phyloP scores from a whole-genome alignment of 1,140 invertebrate genomes.

The Pseudomyrmex dendroicus region DNA sequence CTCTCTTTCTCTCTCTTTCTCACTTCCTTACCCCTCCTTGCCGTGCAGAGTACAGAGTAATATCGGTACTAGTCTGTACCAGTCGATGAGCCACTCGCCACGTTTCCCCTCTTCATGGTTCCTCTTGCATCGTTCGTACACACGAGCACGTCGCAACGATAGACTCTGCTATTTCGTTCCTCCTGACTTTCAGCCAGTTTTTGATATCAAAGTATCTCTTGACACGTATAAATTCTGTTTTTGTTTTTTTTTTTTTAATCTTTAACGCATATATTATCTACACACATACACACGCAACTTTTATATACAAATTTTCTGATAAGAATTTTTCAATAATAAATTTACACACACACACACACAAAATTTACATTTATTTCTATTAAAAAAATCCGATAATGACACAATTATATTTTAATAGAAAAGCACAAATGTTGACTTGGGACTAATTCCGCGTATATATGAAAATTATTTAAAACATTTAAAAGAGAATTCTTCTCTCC shows the following conservation, averaged over 20 bases:
- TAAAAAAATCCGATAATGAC: no score
- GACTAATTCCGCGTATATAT: not conserved
- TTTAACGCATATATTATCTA: no score
- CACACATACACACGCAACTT: no score
- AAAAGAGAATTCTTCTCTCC: not conserved
- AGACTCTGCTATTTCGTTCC: constrained; percentile 78
- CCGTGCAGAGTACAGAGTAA: constrained; percentile 79
- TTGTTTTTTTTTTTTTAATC: not conserved
- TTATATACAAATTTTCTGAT: not conserved
- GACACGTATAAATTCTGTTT: constrained; percentile 60
- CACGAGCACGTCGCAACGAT: constrained; percentile 78
- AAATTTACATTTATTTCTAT: no score
- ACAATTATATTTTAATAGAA: no score
- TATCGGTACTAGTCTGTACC: constrained; percentile 83
- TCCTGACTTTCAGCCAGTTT: constrained; percentile 66
- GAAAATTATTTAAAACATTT: not conserved
- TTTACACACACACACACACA: not conserved
- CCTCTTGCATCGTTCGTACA: constrained; percentile 78
- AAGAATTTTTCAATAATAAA: not conserved
- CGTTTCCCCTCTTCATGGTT: constrained; percentile 66
- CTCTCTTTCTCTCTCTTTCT: constrained; percentile 45
- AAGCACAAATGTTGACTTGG: not conserved
- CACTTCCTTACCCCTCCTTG: constrained; percentile 47
- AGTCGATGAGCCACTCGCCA: constrained; percentile 79
- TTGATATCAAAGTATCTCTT: constrained; percentile 64